These are phyloP conservation scores for Callaeas wilsoni DNA, from an alignment of 2,113 vertebrate species.

Conservation along the genomic window DNA sequence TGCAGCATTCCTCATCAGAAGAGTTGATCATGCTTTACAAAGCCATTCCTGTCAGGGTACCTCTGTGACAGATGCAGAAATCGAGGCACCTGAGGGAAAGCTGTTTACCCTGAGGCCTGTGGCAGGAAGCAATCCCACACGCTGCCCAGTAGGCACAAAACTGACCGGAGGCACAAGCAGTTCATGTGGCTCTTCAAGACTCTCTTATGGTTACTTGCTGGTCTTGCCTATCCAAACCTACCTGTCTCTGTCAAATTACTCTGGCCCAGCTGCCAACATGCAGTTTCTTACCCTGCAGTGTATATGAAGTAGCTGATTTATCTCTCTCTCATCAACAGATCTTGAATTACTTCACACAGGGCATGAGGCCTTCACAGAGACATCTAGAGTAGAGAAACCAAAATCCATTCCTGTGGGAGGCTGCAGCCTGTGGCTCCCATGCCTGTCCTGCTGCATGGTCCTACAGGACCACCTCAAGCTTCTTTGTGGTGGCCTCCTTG, in stretches of 20 bases:
- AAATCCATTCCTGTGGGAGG: background rate
- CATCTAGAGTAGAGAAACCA: background rate
- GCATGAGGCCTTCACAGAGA: background rate
- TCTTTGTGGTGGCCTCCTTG: background rate
- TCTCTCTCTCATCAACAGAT: background rate
- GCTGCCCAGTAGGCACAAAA: background rate
- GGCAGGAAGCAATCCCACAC: accelerated
- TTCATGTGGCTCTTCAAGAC: background rate
- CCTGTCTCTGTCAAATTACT: background rate
- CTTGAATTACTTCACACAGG: background rate
- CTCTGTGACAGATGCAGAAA: background rate
- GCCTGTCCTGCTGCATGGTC: background rate
- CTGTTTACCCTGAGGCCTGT: background rate
- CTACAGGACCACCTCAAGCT: background rate
- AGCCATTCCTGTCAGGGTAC: background rate
- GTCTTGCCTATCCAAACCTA: background rate
- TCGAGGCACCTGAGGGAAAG: background rate
- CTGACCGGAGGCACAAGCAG: background rate
- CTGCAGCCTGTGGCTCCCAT: background rate
- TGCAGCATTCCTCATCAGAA: background rate
- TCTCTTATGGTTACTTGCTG: background rate
- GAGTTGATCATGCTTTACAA: background rate
- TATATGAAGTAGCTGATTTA: conserved; percentile 8
- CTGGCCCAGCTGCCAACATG: background rate
- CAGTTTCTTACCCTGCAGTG: conserved; percentile 16